Evolutionary conservation across 2,113 vertebrate genomes (phyloP).

Genomic region (Bubo scandiacus): DNA sequence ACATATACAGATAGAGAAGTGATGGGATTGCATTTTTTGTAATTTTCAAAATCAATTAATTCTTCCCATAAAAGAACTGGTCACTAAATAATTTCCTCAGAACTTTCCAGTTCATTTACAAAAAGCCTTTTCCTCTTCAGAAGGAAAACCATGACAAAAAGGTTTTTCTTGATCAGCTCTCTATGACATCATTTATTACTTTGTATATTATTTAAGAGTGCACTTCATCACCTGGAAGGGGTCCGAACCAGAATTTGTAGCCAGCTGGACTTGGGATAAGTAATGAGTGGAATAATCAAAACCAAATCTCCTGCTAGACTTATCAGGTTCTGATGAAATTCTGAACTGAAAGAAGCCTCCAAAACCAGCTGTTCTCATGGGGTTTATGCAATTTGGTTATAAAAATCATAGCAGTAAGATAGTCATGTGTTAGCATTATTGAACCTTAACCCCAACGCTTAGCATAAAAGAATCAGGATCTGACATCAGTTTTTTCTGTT

Average conservation of each 20-base stretch:
- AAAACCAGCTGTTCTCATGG: not conserved
- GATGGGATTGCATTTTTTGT: not conserved
- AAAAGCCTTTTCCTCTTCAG: not conserved
- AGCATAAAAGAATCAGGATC: not conserved
- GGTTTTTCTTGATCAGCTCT: not conserved
- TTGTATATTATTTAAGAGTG: not conserved
- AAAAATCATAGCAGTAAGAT: not conserved
- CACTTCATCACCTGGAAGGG: not conserved
- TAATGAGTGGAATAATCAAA: not conserved
- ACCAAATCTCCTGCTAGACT: not conserved
- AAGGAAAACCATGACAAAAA: not conserved
- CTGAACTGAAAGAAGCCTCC: not conserved
- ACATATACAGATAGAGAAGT: not conserved
- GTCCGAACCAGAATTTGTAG: not conserved
- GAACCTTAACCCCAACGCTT: not conserved
- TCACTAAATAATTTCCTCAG: not conserved
- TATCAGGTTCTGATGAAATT: constrained; percentile 3
- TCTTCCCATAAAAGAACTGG: not conserved
- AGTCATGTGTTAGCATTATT: not conserved
- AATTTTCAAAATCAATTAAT: not conserved
- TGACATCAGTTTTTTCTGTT: not conserved
- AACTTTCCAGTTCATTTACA: not conserved
- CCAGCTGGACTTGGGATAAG: not conserved
- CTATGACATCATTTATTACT: not conserved
- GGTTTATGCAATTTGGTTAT: not conserved